phyloP scores from a whole-genome alignment of 1,140 invertebrate genomes.

The Bombus confusus region DNA sequence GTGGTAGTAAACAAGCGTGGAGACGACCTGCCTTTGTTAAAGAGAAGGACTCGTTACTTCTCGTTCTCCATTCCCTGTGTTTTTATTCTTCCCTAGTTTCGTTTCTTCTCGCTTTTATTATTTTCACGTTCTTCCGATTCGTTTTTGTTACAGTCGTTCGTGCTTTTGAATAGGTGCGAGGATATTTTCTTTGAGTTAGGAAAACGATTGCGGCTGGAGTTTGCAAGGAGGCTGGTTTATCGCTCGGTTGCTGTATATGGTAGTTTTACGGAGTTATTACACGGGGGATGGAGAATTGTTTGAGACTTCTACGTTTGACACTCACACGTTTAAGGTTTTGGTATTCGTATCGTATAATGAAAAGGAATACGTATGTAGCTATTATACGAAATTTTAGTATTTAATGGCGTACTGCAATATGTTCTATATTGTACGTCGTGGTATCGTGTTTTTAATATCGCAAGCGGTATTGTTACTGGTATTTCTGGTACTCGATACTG shows the following conservation, averaged over 20 bases:
- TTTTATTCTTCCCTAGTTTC: background rate
- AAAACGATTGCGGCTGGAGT: background rate
- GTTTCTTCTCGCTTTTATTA: background rate
- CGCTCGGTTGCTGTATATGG: background rate
- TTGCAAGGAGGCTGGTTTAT: background rate
- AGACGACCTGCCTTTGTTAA: constrained; percentile 28
- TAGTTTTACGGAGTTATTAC: background rate
- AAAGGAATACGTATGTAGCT: too few relatives aligned
- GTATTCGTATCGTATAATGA: too few relatives aligned
- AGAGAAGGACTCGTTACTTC: constrained; percentile 13
- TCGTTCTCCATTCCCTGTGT: background rate
- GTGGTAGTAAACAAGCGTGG: constrained; percentile 44
- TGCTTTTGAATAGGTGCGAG: background rate
- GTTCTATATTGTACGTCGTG: too few relatives aligned
- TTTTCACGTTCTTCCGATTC: background rate
- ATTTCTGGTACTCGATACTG: too few relatives aligned
- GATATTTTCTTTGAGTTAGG: background rate
- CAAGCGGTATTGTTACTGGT: too few relatives aligned
- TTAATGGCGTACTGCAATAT: too few relatives aligned
- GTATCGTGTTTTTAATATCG: too few relatives aligned
- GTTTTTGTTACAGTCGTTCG: background rate
- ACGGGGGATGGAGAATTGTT: too few relatives aligned
- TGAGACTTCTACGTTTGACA: too few relatives aligned
- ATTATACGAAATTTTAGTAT: too few relatives aligned
- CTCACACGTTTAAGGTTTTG: too few relatives aligned